Conservation (phyloP, 1,140 invertebrate species). For the Cyclargus thomasi region DNA sequence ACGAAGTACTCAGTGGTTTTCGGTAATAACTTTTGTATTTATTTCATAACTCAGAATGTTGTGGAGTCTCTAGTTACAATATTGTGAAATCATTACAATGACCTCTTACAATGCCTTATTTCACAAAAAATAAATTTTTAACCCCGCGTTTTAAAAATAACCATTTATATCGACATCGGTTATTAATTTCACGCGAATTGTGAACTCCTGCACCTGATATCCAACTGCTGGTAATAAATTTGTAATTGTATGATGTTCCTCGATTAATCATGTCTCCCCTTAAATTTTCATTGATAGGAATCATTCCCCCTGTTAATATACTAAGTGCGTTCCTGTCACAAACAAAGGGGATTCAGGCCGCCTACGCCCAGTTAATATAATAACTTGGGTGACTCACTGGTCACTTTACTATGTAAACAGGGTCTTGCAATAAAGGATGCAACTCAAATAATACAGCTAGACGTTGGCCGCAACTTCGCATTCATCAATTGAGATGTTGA, state of each 20-base stretch:
- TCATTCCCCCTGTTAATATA: slow-evolving; percentile 4
- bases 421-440: slow-evolving; percentile 29
- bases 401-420: slow-evolving; percentile 45
- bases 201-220: neutral
- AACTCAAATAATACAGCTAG: neutral
- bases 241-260: neutral
- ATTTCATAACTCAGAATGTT: neutral
- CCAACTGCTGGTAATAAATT: neutral
- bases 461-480: no score
- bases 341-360: slow-evolving; percentile 33
- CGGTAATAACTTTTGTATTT: neutral
- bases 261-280: slow-evolving; percentile 7
- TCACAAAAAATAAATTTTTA: no score
- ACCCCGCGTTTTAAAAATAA: no score
- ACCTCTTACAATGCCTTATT: no score
- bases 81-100: neutral
- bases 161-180: no score
- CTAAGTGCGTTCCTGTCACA: slow-evolving; percentile 12
- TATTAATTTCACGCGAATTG: neutral
- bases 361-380: slow-evolving; percentile 37
- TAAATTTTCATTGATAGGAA: neutral
- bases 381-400: neutral
- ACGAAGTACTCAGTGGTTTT: neutral
- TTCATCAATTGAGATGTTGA: no score
- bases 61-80: neutral